Base-by-base conservation (phyloP, 1,140 invertebrate species). In the Drosophila oshimai region DNA sequence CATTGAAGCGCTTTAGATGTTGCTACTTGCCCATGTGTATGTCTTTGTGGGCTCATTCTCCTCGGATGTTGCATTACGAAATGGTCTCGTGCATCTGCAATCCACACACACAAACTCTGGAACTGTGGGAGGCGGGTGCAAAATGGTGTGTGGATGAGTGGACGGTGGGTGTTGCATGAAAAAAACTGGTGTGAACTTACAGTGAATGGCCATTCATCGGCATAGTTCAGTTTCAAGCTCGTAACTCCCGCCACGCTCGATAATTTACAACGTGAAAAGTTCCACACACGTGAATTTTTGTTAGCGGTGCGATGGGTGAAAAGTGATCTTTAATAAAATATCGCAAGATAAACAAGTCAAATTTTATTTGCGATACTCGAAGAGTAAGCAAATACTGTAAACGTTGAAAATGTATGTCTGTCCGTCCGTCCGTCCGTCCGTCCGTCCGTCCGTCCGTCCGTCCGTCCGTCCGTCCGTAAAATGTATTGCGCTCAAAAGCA, bases 1-100 rank as follows among this genome's bases (percentile, higher is more conserved):
- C 55, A 72, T 76, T 80, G 80, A 79, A 75, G 70, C 76, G 55
- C 65, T 80, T 81, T 61, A 76, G 72, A 60, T 81, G 78, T 46
- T 51, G 61, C 69, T 26, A 58, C 41, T 71, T 55, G 37, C 31
- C 13, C 37, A 13, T 47, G 61, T 22, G 42, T 9, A 13, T 65
- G 28, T 15, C 41, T 54, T 22, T 65, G 33, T 41, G 36, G 42
- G 39, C 68, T 44, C 44, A 58, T 71, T 50, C 44, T 37, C 37
- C 26, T 5, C 54, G 9, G 53, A 31, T 29, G 44, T 62, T 76
- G 74, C 69, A 78, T 74, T 78, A 74, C 74, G 37, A 70, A 84
- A 78, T 73, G 54, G 65, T 58, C 57, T 36, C 73, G 55, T 58
- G 53, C 55, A 62, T 46, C 24, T 61, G 46, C 50, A 37, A 45